Evolutionary conservation across 2,113 vertebrate species (phyloP).

Genomic region (Pelmatolapia mariae): DNA sequence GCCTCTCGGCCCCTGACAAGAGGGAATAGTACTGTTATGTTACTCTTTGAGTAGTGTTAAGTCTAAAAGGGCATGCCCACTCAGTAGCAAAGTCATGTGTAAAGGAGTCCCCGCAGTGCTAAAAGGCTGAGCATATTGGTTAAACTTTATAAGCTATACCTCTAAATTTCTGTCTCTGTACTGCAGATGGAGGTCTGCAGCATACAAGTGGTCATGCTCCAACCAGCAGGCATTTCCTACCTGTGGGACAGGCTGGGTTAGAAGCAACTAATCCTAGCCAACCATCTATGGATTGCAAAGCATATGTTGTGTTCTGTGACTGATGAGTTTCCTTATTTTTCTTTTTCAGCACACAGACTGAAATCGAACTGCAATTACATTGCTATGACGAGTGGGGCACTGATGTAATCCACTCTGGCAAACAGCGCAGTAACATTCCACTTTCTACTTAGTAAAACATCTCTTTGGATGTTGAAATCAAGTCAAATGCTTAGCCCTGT

Average conservation of each 20-base stretch:
- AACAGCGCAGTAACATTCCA: neutral
- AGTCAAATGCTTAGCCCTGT: neutral
- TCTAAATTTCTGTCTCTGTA: neutral
- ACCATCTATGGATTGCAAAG: neutral
- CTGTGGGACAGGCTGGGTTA: neutral
- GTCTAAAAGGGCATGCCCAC: neutral
- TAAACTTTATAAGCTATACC: neutral
- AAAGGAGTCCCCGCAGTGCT: neutral
- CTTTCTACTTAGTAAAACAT: neutral
- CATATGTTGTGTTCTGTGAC: neutral
- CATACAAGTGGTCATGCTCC: neutral
- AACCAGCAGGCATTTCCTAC: neutral
- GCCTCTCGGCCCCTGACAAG: neutral
- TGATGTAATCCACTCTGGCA: neutral
- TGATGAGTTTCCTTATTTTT: neutral
- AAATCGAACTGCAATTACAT: neutral
- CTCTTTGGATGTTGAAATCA: neutral
- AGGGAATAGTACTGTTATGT: neutral
- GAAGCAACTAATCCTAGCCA: neutral
- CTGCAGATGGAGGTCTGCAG: neutral
- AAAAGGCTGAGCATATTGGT: neutral
- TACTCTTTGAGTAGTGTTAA: neutral
- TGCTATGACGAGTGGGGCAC: neutral
- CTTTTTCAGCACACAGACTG: neutral
- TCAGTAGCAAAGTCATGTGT: neutral